Base-by-base conservation (phyloP, 2,113 vertebrate species). In the Paratilapia polleni region DNA sequence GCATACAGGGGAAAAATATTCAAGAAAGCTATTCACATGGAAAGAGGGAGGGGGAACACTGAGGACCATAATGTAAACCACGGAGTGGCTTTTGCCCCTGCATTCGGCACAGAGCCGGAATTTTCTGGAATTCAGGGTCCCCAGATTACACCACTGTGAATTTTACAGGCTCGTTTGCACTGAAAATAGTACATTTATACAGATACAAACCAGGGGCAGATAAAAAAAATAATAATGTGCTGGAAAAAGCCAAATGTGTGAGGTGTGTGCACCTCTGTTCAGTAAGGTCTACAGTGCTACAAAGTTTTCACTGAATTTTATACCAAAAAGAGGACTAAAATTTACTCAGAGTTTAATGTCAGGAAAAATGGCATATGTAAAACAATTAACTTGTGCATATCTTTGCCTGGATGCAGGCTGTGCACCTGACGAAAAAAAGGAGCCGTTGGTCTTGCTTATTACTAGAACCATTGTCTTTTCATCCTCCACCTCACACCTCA, bases 251-350 rank as follows among this genome's bases (percentile, higher is more conserved):
- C 11, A 60, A 43, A 61, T 17, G 59, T 9, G 2, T 74, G 12
- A 38, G 4, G 22, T 22, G 19, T 60, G 56, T 4, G 24, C 31
- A 12, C 9, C 34, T 9, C 24, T 68, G 31, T 12, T 4, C 68
- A 19, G 13, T 38, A 24, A 9, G 8, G 31, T 52, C 78, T 66
- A 22, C 6, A 13, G 41, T 38, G 47, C 20, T 2, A 1, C n/a
- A 31, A 31, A 62, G 41, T 8, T 74, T 81, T 74, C 34, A 58
- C 74, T 41, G 34, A 38, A 73, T 81, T 81, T 74, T 11, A 20
- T 60, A 6, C 24, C 38, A 77, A 81, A 81, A 61, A 38, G 41
- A 81, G 41, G 43, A 7, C 41, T 38, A 74, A 74, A 81, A 66
- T 1, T 2, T n/a, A n/a, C 15, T 75, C 22, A 38, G 80, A 31